Percentiles rank a stretch among this genome's conserved stretches.
These are phyloP conservation scores for Onychostruthus taczanowskii DNA, from an alignment of 2,113 vertebrate species.

Conservation along the genomic window DNA sequence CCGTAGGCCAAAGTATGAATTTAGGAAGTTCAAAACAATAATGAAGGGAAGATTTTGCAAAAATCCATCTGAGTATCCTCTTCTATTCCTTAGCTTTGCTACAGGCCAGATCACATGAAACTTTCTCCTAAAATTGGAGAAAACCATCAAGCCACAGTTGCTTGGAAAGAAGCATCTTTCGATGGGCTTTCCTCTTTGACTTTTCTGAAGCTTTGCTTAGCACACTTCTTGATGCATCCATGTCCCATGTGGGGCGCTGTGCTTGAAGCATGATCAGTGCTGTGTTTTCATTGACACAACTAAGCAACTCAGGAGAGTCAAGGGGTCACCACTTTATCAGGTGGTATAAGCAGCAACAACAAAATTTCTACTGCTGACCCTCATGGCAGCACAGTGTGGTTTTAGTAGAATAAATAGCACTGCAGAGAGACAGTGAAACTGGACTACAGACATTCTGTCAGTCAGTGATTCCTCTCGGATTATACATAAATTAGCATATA, in stretches of 20 bases:
- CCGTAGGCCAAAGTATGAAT: neutral
- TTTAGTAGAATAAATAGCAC: neutral
- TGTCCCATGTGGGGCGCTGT: neutral
- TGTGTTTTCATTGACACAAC: neutral
- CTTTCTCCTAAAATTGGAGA: neutral
- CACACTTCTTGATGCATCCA: fast-evolving
- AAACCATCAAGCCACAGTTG: neutral
- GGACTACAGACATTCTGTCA: neutral
- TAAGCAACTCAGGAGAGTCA: neutral
- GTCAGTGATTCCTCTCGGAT: neutral
- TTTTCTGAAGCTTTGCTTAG: neutral
- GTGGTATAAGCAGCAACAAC: neutral
- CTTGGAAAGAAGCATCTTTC: neutral
- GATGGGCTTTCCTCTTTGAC: neutral
- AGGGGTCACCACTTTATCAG: neutral
- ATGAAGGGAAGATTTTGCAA: neutral
- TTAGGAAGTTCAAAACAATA: neutral
- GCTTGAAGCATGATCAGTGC: neutral
- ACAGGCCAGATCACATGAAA: neutral
- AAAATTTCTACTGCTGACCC: neutral
- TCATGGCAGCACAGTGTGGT: neutral
- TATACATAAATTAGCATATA: neutral
- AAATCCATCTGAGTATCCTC: neutral
- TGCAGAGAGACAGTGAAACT: neutral
- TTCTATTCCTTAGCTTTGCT: neutral